A percentile compares a stretch with the other conserved stretches of the same genome.
phyloP scores from a whole-genome alignment of 2,113 vertebrate genomes.

The Sinocyclocheilus anophthalmus region DNA sequence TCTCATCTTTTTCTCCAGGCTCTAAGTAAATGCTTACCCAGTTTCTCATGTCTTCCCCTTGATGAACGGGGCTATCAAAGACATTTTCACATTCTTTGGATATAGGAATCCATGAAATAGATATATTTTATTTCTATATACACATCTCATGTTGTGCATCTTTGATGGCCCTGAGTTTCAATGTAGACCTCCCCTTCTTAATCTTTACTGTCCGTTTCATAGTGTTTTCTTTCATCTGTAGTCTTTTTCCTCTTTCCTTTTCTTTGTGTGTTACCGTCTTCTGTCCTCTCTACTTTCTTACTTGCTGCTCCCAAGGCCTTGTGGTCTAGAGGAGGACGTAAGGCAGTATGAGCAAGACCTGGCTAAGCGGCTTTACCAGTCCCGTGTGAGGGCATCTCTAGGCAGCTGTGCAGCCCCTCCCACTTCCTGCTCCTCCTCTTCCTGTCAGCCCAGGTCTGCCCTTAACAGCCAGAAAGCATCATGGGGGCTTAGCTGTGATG shows the following conservation, averaged over 20 bases:
- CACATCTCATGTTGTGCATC: neutral
- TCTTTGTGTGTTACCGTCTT: conserved; percentile 40
- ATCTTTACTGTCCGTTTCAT: conserved; percentile 59
- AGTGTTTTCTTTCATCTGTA: conserved; percentile 70
- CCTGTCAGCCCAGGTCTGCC: conserved; percentile 82
- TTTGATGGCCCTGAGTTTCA: conserved; percentile 38
- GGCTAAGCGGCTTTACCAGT: conserved; percentile 90
- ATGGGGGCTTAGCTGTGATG: conserved; percentile 63
- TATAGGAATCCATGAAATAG: neutral
- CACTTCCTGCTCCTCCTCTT: conserved; percentile 72
- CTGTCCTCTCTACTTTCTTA: conserved; percentile 54
- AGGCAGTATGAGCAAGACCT: conserved; percentile 93
- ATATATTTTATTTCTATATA: neutral
- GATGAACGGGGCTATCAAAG: conserved; percentile 32
- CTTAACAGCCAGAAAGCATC: conserved; percentile 73
- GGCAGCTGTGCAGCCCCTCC: conserved; percentile 63
- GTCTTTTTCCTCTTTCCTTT: conserved; percentile 55
- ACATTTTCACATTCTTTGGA: neutral
- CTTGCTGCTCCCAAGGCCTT: conserved; percentile 75
- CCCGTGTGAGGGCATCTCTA: conserved; percentile 83
- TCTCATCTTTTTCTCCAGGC: neutral
- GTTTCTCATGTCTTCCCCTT: neutral
- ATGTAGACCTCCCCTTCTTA: conserved; percentile 48
- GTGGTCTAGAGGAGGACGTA: conserved; percentile 88
- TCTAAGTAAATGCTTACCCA: too few relatives aligned